A percentile compares a stretch with the other conserved stretches of the same genome.
phyloP scores from a whole-genome alignment of 2,797 vertebrate genomes.

The Peromyscus aztecus region DNA sequence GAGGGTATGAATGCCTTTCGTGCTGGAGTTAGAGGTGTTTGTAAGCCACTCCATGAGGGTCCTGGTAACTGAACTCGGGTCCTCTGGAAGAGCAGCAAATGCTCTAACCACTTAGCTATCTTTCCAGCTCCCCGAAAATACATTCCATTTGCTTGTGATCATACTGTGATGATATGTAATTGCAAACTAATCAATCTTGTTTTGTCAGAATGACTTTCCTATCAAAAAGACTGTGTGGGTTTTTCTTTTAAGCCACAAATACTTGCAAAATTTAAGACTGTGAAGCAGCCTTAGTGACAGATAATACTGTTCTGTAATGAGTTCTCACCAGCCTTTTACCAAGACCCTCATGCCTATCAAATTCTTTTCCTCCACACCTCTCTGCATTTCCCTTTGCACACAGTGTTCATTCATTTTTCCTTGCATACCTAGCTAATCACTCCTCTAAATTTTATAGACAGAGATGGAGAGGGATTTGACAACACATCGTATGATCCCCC shows the following conservation, averaged over 20 bases:
- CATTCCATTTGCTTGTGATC: conserved; percentile 87
- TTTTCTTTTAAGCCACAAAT: conserved; percentile 80
- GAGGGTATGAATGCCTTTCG: neutral
- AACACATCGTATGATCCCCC: neutral
- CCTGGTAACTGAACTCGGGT: neutral
- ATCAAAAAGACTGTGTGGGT: conserved; percentile 82
- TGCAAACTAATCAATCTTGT: conserved; percentile 89
- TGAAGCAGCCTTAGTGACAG: conserved; percentile 85
- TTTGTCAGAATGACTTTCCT: conserved; percentile 87
- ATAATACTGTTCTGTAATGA: conserved; percentile 79
- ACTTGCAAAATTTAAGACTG: conserved; percentile 85
- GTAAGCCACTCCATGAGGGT: neutral
- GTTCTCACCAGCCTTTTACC: conserved; percentile 73
- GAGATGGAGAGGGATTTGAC: neutral
- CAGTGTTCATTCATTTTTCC: conserved; percentile 76
- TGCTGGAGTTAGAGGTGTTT: neutral
- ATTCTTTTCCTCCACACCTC: conserved; percentile 79
- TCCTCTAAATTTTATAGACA: neutral
- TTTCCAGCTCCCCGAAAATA: neutral
- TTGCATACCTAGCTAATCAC: conserved; percentile 68
- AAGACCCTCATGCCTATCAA: conserved; percentile 70
- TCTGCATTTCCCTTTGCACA: conserved; percentile 77
- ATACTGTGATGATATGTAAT: conserved; percentile 89
- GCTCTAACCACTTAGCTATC: neutral
- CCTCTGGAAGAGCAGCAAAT: neutral